phyloP scores from a whole-genome alignment of 2,113 vertebrate genomes.

The Chaenocephalus aceratus region DNA sequence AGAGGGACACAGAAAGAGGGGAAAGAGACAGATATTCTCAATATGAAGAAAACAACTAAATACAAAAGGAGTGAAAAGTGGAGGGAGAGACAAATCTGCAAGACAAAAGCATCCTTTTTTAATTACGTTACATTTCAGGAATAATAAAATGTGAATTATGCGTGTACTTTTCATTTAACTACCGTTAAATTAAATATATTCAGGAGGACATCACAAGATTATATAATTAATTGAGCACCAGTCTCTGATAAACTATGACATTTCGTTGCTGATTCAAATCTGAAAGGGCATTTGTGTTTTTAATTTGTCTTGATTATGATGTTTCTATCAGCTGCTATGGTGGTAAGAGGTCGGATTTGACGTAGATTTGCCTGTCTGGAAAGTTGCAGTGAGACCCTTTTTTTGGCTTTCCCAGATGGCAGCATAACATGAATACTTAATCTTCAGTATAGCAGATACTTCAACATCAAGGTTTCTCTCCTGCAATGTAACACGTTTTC shows the following conservation, averaged over 20 bases:
- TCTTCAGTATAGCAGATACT: background rate
- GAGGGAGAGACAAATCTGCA: background rate
- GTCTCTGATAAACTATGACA: conserved; percentile 1
- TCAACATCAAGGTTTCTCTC: background rate
- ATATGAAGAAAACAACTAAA: conserved; percentile 35
- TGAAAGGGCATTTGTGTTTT: background rate
- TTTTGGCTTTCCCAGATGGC: too few species aligned
- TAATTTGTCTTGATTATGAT: background rate
- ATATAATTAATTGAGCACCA: background rate
- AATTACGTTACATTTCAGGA: background rate
- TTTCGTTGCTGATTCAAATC: conserved; percentile 5
- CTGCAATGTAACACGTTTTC: background rate
- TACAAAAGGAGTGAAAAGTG: conserved; percentile 4
- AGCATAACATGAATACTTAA: too few species aligned
- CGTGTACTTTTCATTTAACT: background rate
- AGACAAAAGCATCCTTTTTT: conserved; percentile 23
- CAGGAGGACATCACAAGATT: conserved; percentile 1
- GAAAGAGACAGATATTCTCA: conserved; percentile 14
- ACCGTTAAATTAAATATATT: conserved; percentile 13
- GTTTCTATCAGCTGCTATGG: background rate
- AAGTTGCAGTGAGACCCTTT: background rate
- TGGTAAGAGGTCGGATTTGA: background rate
- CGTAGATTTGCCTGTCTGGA: background rate
- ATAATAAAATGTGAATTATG: conserved; percentile 8
- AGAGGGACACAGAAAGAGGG: conserved; percentile 10